These are phyloP conservation scores for Ennomos fuscantarius DNA, from an alignment of 2,888 invertebrate genomes.

Conservation along the genomic window DNA sequence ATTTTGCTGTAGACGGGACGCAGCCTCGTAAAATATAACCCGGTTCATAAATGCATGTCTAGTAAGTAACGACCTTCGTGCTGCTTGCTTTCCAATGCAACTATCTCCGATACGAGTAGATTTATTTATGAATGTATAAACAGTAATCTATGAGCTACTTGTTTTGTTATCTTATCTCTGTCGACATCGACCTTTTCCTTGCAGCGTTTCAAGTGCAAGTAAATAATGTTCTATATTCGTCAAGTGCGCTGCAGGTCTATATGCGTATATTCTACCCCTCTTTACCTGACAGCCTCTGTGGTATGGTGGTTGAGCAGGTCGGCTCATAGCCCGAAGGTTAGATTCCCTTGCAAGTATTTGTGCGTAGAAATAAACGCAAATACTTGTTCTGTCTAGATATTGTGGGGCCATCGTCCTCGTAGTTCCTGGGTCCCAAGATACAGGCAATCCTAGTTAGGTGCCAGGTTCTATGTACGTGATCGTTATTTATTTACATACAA, in stretches of 20 bases:
- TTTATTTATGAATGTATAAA: slow-evolving; percentile 29
- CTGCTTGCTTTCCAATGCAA: not conserved
- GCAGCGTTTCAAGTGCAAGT: slow-evolving; percentile 23
- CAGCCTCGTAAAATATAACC: slow-evolving; percentile 26
- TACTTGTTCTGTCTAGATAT: too few species aligned
- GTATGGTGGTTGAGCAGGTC: too few species aligned
- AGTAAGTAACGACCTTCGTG: slow-evolving; percentile 5
- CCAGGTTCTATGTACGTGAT: too few species aligned
- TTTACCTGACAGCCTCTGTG: too few species aligned
- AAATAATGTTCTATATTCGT: slow-evolving; percentile 17
- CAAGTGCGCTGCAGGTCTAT: slow-evolving; percentile 6
- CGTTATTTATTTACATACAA: too few species aligned
- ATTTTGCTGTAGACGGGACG: slow-evolving; percentile 26
- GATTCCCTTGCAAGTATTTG: too few species aligned
- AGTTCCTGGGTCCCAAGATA: too few species aligned
- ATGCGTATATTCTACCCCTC: too few species aligned
- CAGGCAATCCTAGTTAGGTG: too few species aligned
- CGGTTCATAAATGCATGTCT: slow-evolving; percentile 25
- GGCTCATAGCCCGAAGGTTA: too few species aligned
- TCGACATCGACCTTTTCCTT: slow-evolving; percentile 21
- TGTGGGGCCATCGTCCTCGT: too few species aligned
- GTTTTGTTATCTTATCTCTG: slow-evolving; percentile 32
- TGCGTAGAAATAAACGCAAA: too few species aligned
- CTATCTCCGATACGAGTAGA: slow-evolving; percentile 27
- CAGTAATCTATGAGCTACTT: slow-evolving; percentile 21